Evolutionary conservation across 2,888 invertebrate genomes (phyloP), one percentile per base, ranked within the genome.

Genomic region (Synanthedon myopaeformis): DNA sequence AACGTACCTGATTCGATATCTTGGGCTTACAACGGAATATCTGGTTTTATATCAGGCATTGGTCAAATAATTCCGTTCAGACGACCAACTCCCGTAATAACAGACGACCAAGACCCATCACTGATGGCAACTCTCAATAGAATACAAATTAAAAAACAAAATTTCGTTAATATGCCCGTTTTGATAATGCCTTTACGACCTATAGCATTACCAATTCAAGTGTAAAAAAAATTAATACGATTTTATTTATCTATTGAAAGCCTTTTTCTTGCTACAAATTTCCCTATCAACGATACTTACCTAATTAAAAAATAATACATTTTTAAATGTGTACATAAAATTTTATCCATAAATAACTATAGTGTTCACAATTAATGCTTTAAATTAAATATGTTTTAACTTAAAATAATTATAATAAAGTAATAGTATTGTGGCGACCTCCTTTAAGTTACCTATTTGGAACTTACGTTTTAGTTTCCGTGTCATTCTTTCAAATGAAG

Each of bases 1-100:
- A 92, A 91, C 65, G 89, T 92, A 0, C 91, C 91, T 3, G 90
- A 91, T 60, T 76, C 88, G 0, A 76, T 91, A 53, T 70, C 77
- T 0, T 84, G 82, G 83, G 77, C 74, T 4, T 77, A 76, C 54
- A 73, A 80, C 58, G 76, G 76, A 4, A 77, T 87, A 51, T 62
- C 75, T 1, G 61, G 74, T 49, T 74, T 81, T 0, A 70, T 85
- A 49, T 69, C 78, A 11, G 74, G 74, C 8, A 74, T 82, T 13
- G 79, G 82, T 2, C 76, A 79, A 51, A 69, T 74, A 51, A 56
- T 74, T 14, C 79, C 79, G 2, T 75, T 82, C 53, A 63, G 72
- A 42, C 69, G 69, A 35, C 69, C 65, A 49, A 59, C 56, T 6
- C 55, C 54, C 57, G 17, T 17, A 28, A 41, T 23, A 12, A 51